Evolutionary conservation across 2,797 vertebrate species (phyloP).

Genomic region (Scyliorhinus canicula): DNA sequence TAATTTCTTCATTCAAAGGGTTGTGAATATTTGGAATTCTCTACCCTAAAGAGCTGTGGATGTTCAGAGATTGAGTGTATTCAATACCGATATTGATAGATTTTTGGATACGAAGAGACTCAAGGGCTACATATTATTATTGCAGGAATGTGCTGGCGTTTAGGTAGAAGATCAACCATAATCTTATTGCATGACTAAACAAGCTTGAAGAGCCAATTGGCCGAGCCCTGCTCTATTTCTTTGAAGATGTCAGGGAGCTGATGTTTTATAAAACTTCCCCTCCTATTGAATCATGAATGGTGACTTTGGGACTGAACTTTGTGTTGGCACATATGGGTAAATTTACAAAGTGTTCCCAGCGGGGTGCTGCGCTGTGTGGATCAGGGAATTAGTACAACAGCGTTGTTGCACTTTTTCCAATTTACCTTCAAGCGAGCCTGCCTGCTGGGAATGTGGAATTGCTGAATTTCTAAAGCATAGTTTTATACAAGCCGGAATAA

Average conservation of each 20-base stretch:
- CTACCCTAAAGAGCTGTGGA: too few species aligned
- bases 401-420: neutral
- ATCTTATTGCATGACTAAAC: neutral
- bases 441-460: neutral
- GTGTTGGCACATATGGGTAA: neutral
- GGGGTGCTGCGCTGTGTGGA: neutral
- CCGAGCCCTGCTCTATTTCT: neutral
- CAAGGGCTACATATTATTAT: too few species aligned
- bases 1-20: too few species aligned
- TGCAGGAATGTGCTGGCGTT: too few species aligned
- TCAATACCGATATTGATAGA: too few species aligned
- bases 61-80: too few species aligned
- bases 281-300: neutral
- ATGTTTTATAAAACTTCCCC: neutral
- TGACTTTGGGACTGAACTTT: neutral
- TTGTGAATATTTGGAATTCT: too few species aligned
- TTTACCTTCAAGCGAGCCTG: neutral
- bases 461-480: neutral
- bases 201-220: neutral
- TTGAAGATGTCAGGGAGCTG: neutral
- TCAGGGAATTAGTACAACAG: neutral
- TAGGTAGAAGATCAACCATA: too few species aligned
- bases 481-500: neutral
- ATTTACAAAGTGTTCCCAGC: neutral
- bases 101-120: too few species aligned